Evolutionary conservation across 2,113 vertebrate species (phyloP), one percentile per base, ranked within the genome.

Genomic region (Aythya baeri): DNA sequence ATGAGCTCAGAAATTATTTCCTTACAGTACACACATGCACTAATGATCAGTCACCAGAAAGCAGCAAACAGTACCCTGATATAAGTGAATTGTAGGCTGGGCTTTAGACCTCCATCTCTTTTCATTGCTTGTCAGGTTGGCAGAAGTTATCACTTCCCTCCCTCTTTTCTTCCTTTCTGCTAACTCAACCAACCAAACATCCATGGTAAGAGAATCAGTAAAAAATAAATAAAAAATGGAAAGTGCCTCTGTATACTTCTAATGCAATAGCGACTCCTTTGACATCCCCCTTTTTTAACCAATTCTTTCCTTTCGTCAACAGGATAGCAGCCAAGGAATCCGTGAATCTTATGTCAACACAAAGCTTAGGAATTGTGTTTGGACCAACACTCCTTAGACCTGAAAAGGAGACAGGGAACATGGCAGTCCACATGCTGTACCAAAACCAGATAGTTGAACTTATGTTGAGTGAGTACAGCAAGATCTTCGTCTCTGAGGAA

Each of bases 361-460:
- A 99, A 92, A 98, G 99, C 86, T 97, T 99, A 72, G 98, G 99
- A 85, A 99, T 99, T 68, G 99, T 99, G 58, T 99, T 99, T 81
- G 99, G 99, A 77, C 99, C 99, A 29, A 99, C 99, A 7, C 99
- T 99, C 58, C 98, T 99, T 97, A 98, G 99, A 97, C 98, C 99
- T 2, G 98, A 99, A 96, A 97, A 98, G 73, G 99, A 99, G 44
- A 92, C 71, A 3, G 99, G 99, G 59, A 99, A 99, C 97, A 99
- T 99, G 98, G 99, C 99, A 2, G 88, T 99, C 71, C 98, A 99
- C 97, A 99, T 99, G 99, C 97, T 99, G 18, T 99, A 99, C 97
- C 99, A 99, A 97, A 99, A 99, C 97, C 99, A 99, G 97, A 99
- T 99, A 52, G 98, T 99, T 43, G 99, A 99, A 97, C 98, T 99